Percentiles rank a stretch among this genome's conserved stretches.
Evolutionary conservation across 2,888 invertebrate species (phyloP).

Genomic region (Rhopalosiphum nymphaeae): DNA sequence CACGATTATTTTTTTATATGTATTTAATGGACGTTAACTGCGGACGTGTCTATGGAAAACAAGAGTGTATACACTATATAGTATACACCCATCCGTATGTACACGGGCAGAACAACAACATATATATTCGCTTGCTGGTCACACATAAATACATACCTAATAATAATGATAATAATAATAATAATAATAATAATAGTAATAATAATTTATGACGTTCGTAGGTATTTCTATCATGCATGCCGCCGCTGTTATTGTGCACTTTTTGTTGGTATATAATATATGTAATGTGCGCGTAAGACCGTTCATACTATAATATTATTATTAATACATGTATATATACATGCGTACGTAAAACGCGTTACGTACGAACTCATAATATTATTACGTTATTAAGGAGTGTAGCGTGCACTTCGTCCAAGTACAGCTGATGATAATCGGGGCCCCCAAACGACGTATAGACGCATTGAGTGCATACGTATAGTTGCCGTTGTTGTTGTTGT

Average conservation of each 20-base stretch:
- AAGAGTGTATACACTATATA: not conserved
- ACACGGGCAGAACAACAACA: not conserved
- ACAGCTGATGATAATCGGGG: not conserved
- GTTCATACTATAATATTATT: not conserved
- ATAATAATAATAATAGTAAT: not conserved
- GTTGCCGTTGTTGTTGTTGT: not conserved
- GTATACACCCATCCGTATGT: not conserved
- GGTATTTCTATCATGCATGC: not conserved
- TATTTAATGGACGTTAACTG: not conserved
- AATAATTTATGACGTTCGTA: not conserved
- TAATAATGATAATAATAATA: not conserved
- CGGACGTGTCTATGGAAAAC: slow-evolving; percentile 6
- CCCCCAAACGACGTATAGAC: not conserved
- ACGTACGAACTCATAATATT: not conserved
- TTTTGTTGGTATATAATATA: not conserved
- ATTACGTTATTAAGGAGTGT: slow-evolving; percentile 2
- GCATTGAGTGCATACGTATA: not conserved
- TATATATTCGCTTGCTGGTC: not conserved
- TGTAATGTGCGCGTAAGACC: not conserved
- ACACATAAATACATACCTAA: not conserved
- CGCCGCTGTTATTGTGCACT: not conserved
- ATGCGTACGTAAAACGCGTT: not conserved
- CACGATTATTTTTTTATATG: not conserved
- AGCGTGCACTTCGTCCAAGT: not conserved
- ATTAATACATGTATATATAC: not conserved